Evolutionary conservation across 2,888 invertebrate genomes (phyloP).

Genomic region (Mimas tiliae): DNA sequence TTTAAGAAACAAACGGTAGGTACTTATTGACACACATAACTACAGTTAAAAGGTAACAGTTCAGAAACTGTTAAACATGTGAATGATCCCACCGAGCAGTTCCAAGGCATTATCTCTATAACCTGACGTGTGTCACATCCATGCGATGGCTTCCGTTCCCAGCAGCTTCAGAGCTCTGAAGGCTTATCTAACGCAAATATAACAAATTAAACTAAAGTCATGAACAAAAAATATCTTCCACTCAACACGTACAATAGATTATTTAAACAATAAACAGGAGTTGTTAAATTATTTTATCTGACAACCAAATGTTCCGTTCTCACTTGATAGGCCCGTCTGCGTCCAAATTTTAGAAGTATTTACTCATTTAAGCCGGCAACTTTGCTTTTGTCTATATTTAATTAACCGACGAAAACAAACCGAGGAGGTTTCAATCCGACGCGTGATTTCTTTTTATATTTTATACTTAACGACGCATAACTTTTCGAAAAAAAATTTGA

Average conservation of each 20-base stretch:
- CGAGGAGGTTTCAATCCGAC: too few relatives aligned
- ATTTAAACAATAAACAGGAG: constrained; percentile 36
- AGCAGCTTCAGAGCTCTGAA: too few relatives aligned
- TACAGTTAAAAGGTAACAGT: not conserved
- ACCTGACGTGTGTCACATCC: constrained; percentile 62
- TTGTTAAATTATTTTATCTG: constrained; percentile 29
- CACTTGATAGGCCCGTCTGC: constrained; percentile 4
- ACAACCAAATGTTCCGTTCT: constrained; percentile 24
- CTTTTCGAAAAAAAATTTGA: too few relatives aligned
- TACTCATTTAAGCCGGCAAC: not conserved
- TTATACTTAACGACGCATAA: too few relatives aligned
- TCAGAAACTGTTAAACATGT: not conserved
- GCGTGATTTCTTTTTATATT: too few relatives aligned
- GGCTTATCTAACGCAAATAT: constrained; percentile 77
- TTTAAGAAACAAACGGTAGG: not conserved
- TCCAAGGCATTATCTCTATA: constrained; percentile 33
- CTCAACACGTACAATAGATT: constrained; percentile 41
- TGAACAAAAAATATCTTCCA: constrained; percentile 52
- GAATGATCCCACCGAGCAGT: not conserved
- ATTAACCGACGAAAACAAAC: not conserved
- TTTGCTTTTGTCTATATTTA: not conserved
- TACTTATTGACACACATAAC: not conserved
- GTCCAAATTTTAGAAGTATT: constrained; percentile 21
- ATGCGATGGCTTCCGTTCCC: constrained; percentile 73
- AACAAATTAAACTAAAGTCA: constrained; percentile 68